phyloP scores from a whole-genome alignment of 1,140 invertebrate species.

The roundworm (Caenorhabditis elegans) region DNA sequence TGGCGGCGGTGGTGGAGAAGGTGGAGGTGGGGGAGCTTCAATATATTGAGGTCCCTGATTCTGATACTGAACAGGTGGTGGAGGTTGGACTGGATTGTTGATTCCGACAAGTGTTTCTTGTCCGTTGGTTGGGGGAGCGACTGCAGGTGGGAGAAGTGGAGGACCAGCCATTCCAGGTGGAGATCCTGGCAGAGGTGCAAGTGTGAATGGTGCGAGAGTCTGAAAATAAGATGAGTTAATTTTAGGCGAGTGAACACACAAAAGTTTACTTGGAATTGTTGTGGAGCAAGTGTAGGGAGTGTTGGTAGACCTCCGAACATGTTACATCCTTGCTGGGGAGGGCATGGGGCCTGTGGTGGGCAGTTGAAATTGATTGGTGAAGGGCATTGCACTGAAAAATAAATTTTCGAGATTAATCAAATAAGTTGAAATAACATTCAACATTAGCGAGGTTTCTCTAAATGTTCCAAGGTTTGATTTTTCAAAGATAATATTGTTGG shows the following conservation, averaged over 20 bases:
- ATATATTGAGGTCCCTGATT: not conserved
- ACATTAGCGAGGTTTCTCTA: too few species aligned
- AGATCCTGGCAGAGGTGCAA: constrained; percentile 22
- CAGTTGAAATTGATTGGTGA: constrained; percentile 26
- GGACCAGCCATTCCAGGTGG: constrained; percentile 1
- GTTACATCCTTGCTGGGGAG: constrained; percentile 12
- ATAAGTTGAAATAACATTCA: too few species aligned
- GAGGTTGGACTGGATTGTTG: constrained; percentile 8
- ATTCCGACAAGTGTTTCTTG: constrained; percentile 9
- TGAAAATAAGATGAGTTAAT: not conserved
- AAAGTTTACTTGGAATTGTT: not conserved
- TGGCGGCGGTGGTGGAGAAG: constrained; percentile 5
- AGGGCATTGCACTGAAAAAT: constrained; percentile 30
- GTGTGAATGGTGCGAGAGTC: constrained; percentile 32
- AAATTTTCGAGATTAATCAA: too few species aligned
- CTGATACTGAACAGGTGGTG: not conserved
- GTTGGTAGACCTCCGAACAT: constrained; percentile 9
- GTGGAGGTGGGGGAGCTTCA: not conserved
- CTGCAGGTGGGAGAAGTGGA: not conserved
- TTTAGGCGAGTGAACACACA: not conserved
- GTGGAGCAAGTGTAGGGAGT: not conserved
- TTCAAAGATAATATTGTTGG: too few species aligned
- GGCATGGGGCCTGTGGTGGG: constrained; percentile 25
- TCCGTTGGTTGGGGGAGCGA: constrained; percentile 3
- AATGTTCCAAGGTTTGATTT: too few species aligned